A percentile compares a stretch with the other conserved stretches of the same genome.
phyloP scores from a whole-genome alignment of 2,888 invertebrate species.

The Pyrocoelia pectoralis region DNA sequence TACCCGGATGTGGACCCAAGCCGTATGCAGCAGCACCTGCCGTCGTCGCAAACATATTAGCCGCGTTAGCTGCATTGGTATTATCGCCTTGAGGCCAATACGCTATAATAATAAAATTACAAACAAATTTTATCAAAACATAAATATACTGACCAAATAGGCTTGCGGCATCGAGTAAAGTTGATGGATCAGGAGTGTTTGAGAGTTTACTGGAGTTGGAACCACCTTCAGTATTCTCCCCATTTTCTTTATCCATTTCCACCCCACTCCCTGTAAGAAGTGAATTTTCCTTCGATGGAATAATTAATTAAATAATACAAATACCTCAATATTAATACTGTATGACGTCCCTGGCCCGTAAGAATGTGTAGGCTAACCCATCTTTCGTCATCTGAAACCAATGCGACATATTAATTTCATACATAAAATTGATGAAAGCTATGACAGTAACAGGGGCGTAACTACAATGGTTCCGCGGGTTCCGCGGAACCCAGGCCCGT shows the following conservation, averaged over 20 bases:
- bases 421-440: too few species aligned
- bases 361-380: constrained; percentile 28
- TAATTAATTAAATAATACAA: neutral
- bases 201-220: constrained; percentile 63
- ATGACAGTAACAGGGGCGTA: too few species aligned
- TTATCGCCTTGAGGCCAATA: constrained; percentile 79
- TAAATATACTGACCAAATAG: constrained; percentile 51
- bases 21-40: constrained; percentile 55
- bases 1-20: constrained; percentile 55
- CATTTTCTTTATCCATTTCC: constrained; percentile 86
- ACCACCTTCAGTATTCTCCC: constrained; percentile 68
- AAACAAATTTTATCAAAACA: constrained; percentile 7
- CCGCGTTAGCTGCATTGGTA: constrained; percentile 60
- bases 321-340: constrained; percentile 33
- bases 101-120: constrained; percentile 61
- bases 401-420: too few species aligned
- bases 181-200: constrained; percentile 66
- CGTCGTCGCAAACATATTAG: constrained; percentile 60
- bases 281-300: too few species aligned
- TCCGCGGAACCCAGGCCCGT: too few species aligned
- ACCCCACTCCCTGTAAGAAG: constrained; percentile 46
- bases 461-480: too few species aligned
- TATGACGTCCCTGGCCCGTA: constrained; percentile 27
- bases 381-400: constrained; percentile 29
- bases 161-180: constrained; percentile 79